phyloP scores from a whole-genome alignment of 2,797 vertebrate genomes.

The Falco peregrinus region DNA sequence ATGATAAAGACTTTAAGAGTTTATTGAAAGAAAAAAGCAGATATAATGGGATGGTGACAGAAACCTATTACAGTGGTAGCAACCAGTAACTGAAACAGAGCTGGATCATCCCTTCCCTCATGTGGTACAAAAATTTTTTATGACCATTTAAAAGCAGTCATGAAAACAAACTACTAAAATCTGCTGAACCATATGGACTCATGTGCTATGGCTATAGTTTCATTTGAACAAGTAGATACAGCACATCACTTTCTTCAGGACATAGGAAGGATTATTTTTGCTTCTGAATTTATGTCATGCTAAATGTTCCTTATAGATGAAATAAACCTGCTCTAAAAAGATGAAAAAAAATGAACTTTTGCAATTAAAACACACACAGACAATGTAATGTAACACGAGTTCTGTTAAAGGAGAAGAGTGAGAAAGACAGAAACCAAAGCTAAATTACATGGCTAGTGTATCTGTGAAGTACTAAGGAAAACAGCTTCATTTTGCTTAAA shows the following conservation, averaged over 20 bases:
- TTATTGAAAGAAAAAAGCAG: slow-evolving; percentile 79
- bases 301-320: not conserved
- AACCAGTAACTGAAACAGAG: slow-evolving; percentile 50
- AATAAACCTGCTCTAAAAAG: not conserved
- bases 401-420: not conserved
- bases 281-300: not conserved
- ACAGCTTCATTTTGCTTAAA: not conserved
- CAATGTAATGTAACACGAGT: not conserved
- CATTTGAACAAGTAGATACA: not conserved
- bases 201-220: not conserved
- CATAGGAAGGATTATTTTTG: not conserved
- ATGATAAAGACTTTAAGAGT: slow-evolving; percentile 72
- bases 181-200: not conserved
- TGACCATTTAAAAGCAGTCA: not conserved
- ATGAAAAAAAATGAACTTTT: not conserved
- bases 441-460: not conserved
- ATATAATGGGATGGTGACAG: slow-evolving; percentile 68
- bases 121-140: slow-evolving; percentile 1
- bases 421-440: not conserved
- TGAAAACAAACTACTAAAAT: not conserved
- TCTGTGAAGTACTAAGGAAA: not conserved
- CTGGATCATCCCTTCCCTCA: not conserved
- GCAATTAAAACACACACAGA: not conserved
- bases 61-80: slow-evolving; percentile 66
- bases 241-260: not conserved